Percentiles rank a stretch among this genome's conserved stretches.
These are phyloP conservation scores for Panagrolaimus sp. DNA, from an alignment of 1,140 invertebrate species.

Conservation along the genomic window DNA sequence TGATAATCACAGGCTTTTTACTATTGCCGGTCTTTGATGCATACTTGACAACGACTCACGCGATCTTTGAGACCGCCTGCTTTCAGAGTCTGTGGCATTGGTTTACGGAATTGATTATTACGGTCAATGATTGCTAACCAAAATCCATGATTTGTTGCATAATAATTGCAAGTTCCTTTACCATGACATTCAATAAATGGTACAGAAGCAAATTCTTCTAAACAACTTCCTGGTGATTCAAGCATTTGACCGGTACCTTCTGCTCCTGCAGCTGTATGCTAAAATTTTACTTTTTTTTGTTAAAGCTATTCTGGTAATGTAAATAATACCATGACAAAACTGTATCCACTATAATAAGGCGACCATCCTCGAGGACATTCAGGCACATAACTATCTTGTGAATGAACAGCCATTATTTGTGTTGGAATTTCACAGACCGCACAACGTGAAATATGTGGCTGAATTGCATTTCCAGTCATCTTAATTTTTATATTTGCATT, in stretches of 20 bases:
- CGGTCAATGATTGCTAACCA: conserved; percentile 81
- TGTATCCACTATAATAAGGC: conserved; percentile 89
- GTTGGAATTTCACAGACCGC: conserved; percentile 61
- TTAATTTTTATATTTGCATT: conserved; percentile 66
- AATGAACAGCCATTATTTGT: conserved; percentile 85
- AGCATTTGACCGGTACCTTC: conserved; percentile 83
- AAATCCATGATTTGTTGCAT: conserved; percentile 76
- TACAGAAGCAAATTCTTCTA: conserved; percentile 78
- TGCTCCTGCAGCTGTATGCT: conserved; percentile 82
- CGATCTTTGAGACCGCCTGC: conserved; percentile 70
- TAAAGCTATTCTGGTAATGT: not conserved
- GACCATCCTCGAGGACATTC: conserved; percentile 84
- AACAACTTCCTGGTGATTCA: conserved; percentile 81
- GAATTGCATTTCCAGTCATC: conserved; percentile 44
- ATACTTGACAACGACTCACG: conserved; percentile 74
- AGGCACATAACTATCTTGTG: conserved; percentile 79
- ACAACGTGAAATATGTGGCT: conserved; percentile 59
- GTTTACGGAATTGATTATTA: conserved; percentile 73
- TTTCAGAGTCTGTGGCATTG: conserved; percentile 75
- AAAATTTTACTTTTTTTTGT: conserved; percentile 26
- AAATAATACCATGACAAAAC: conserved; percentile 91
- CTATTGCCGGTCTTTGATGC: conserved; percentile 57
- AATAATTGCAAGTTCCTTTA: conserved; percentile 81
- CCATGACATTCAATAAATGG: conserved; percentile 79
- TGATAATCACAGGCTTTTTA: conserved; percentile 8